Evolutionary conservation across 1,140 invertebrate species (phyloP), one percentile per base, ranked within the genome.

Genomic region (Globodera rostochiensis): DNA sequence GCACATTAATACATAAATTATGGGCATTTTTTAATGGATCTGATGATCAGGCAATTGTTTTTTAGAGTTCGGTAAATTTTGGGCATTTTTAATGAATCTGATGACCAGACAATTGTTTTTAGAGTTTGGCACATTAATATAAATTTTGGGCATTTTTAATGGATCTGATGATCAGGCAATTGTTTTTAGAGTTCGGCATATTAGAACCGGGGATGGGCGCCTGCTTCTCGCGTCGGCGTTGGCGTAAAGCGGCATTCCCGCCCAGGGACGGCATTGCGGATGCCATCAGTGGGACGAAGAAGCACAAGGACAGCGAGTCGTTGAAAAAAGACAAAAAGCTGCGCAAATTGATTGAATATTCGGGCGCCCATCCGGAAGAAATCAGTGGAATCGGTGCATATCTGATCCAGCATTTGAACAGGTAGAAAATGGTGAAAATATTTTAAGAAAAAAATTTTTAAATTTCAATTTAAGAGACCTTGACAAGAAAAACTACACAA

Each of bases 381-480:
- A 49, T 78, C 49, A 70, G 77, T 19, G 77, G 53, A 11, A 45
- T 78, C 6, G 70, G 77, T 49, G 64, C 77, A 11, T 78, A 78
- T 69, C 47, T 78, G 25, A 25, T 78, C n/a, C 77, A 78, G 21
- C 77, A 78, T 49, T 64, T 78, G 77, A 78, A 78, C 70, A 78
- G 77, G 77, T 64, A 45, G 36, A 36, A 36, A 36, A n/a, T 77
- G 11, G 49, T 19, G 19, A 25, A 19, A 19, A 19, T 6, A 21
- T 75, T 75, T 75, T 1, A 74, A 19, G 46, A 11, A n/a, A 25
- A 9, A 19, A 8, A 8, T 64, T 77, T 53, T 9, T 64, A 25
- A 50, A 77, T 25, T 36, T 53, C 5, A 50, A 13, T 53, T 76
- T 76, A 13, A 78, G 77, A 69, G 77, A 78, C 25, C 36, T 78